These are phyloP conservation scores for Lynx canadensis DNA, from an alignment of 2,113 vertebrate species.

Conservation along the genomic window DNA sequence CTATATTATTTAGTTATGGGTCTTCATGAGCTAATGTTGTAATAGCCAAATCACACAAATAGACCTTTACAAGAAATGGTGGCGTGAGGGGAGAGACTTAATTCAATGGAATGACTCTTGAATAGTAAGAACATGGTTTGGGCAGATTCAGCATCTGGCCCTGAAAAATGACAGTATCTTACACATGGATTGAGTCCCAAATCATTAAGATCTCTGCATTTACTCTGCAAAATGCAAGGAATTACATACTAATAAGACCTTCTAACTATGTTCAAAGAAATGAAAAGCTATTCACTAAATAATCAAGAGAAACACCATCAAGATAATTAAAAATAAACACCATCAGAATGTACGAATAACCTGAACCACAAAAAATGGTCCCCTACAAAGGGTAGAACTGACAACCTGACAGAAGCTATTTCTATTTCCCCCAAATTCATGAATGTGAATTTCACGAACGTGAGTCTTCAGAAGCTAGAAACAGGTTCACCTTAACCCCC, in stretches of 20 bases:
- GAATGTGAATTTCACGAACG: not conserved
- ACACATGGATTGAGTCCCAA: not conserved
- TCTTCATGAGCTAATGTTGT: not conserved
- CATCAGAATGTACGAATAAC: not conserved
- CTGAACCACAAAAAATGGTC: not conserved
- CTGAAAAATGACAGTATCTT: not conserved
- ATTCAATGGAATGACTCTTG: not conserved
- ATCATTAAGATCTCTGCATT: not conserved
- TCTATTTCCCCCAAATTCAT: not conserved
- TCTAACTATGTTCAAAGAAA: not conserved
- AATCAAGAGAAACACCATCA: not conserved
- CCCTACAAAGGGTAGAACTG: not conserved
- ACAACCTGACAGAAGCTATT: not conserved
- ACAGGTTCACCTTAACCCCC: not conserved
- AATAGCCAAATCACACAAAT: not conserved
- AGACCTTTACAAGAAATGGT: not conserved
- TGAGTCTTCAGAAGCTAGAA: not conserved
- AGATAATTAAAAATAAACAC: not conserved
- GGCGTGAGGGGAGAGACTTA: not conserved
- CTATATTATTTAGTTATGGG: not conserved
- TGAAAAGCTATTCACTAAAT: not conserved
- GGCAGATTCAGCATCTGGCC: not conserved
- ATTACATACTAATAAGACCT: not conserved
- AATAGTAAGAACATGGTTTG: not conserved
- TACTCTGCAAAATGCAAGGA: not conserved